Percentiles rank a stretch among this genome's conserved stretches.
These are phyloP conservation scores for Coptodon rendalli DNA, from an alignment of 2,113 vertebrate species.

Conservation along the genomic window DNA sequence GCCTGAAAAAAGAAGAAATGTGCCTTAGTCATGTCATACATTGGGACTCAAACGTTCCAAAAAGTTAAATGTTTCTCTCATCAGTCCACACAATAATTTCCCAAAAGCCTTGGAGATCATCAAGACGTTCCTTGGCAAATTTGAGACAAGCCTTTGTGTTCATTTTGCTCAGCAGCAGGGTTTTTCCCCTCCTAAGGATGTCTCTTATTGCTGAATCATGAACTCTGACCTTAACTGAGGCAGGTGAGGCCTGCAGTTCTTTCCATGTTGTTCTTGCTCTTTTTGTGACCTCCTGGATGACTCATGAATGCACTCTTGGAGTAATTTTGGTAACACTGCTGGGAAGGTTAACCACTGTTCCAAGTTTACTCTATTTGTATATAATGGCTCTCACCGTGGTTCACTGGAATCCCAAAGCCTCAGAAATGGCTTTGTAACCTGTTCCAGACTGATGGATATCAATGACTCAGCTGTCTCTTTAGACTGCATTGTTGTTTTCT, in stretches of 20 bases:
- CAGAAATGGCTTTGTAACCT: neutral
- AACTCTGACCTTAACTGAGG: neutral
- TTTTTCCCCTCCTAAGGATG: neutral
- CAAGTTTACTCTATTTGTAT: neutral
- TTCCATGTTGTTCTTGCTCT: neutral
- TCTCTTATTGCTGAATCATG: neutral
- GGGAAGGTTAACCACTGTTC: neutral
- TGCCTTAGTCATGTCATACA: neutral
- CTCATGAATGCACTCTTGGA: neutral
- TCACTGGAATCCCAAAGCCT: neutral
- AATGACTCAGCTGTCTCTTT: neutral
- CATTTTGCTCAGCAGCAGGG: neutral
- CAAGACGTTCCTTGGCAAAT: neutral
- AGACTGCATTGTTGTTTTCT: neutral
- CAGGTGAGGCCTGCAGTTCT: neutral
- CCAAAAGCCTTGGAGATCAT: neutral
- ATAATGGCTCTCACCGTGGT: neutral
- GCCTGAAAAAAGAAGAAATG: slow-evolving; percentile 17
- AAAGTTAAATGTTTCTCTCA: neutral
- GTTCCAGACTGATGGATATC: neutral
- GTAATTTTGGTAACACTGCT: neutral
- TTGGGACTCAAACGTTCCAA: neutral
- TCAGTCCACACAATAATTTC: neutral
- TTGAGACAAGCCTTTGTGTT: neutral
- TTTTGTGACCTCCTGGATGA: neutral